Base-by-base conservation (phyloP, 2,797 vertebrate genomes). In the Pseudochaenichthys georgianus region DNA sequence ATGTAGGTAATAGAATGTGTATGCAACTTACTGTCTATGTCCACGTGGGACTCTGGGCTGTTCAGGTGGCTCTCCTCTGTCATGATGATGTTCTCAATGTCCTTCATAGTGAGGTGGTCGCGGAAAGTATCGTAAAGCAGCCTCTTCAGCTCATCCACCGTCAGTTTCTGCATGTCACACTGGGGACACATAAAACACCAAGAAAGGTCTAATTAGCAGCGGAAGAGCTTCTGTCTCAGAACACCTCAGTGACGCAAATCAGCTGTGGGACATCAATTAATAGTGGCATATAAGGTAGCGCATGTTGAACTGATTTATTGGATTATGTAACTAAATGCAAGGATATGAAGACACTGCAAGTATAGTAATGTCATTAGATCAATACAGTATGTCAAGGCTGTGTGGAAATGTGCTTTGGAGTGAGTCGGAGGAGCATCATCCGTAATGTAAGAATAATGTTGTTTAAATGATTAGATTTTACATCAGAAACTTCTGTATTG, bases 1-100 rank as follows among this genome's bases (percentile, higher is more conserved):
- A 61, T 57, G 45, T 64, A 15, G 54, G 21, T 43, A 54, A 58
- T 54, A 19, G 45, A 68, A 82, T 47, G 13, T 64, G 6, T 21
- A 46, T 19, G 31, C 3, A 1, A 80, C 98, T 86, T 95, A 99
- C 98, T 98, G 91, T 99, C 97, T 70, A 99, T 98, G 0, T 98
- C 97, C 54, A 99, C 96, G 0, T 98, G 97, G 75, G 96, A 97
- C 91, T 98, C 97, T 0, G 95, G 94, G 1, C 96, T 98, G 93
- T 97, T 98, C 89, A 99, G 93, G 92, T 99, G 98, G 88, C 94
- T 98, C 86, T 98, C 98, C 92, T 99, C 98, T 0, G 97, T 99
- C 96, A 99, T 97, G 88, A 99, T 99, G 93, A 99, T 99, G 94
- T 98, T 97, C 93, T 99, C 98, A 2, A 99, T 99, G 95, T 99